Evolutionary conservation across 2,113 vertebrate species (phyloP).

Genomic region (Mola mola): DNA sequence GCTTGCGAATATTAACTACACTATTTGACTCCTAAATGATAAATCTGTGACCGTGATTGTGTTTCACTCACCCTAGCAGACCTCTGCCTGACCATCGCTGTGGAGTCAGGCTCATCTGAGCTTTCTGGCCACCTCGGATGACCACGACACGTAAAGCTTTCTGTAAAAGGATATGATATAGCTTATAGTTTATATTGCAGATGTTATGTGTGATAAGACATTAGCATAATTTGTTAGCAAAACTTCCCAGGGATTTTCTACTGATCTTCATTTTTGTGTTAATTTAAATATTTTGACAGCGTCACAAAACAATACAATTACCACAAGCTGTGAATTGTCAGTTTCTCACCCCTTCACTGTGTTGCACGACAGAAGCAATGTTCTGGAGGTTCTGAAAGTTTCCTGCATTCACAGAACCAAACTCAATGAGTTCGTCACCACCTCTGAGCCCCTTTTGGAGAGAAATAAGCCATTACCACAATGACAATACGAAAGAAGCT

Average conservation of each 20-base stretch:
- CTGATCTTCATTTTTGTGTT: too few relatives aligned
- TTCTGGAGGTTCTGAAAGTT: conserved; percentile 96
- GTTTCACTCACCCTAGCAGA: conserved; percentile 87
- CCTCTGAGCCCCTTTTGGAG: conserved; percentile 87
- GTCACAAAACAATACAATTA: background rate
- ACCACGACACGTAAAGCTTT: conserved; percentile 87
- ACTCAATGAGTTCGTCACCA: conserved; percentile 90
- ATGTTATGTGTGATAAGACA: too few relatives aligned
- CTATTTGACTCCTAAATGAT: too few relatives aligned
- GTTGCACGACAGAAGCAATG: conserved; percentile 91
- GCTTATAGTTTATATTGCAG: conserved; percentile 2
- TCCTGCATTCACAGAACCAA: conserved; percentile 89
- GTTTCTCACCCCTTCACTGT: conserved; percentile 91
- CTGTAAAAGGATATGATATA: conserved; percentile 71
- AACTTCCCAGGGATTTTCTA: too few relatives aligned
- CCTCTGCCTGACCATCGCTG: conserved; percentile 92
- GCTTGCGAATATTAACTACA: too few relatives aligned
- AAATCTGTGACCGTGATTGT: background rate
- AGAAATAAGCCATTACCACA: conserved; percentile 2
- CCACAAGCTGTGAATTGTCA: background rate
- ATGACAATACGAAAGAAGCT: background rate
- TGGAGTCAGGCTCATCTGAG: conserved; percentile 87
- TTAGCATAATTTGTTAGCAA: too few relatives aligned
- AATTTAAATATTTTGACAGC: too few relatives aligned
- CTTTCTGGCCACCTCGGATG: conserved; percentile 83